These are phyloP conservation scores for Aegithalos caudatus DNA, from an alignment of 2,113 vertebrate genomes.

Conservation along the genomic window DNA sequence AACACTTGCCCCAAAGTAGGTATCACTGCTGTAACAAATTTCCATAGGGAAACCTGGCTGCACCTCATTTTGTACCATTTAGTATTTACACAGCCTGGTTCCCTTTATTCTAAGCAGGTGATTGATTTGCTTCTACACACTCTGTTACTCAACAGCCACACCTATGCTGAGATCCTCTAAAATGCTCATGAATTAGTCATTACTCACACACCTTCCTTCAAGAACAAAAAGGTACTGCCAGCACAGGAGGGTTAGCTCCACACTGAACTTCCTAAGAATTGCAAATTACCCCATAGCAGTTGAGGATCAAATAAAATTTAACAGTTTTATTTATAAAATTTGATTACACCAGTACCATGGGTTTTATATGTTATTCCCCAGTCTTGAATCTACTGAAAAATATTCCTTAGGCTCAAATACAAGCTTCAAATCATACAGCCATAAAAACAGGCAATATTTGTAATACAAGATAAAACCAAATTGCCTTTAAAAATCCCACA, in stretches of 20 bases:
- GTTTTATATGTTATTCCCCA: not conserved
- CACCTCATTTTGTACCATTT: not conserved
- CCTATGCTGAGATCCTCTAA: not conserved
- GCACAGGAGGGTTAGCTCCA: not conserved
- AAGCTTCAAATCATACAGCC: not conserved
- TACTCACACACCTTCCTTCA: not conserved
- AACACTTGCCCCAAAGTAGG: not conserved
- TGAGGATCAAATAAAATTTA: not conserved
- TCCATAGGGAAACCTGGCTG: not conserved
- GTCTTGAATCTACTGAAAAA: not conserved
- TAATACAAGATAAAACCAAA: constrained; percentile 42
- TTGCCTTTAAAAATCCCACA: not conserved
- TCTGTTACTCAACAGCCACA: not conserved
- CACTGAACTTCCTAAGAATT: not conserved
- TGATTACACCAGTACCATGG: not conserved
- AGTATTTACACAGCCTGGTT: not conserved
- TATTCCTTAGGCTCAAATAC: not conserved
- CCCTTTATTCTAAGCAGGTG: not conserved
- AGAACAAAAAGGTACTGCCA: not conserved
- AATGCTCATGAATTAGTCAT: not conserved
- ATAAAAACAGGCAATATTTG: not conserved
- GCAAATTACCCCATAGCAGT: not conserved
- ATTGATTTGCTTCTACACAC: not conserved
- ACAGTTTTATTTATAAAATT: not conserved
- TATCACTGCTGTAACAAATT: not conserved